These are phyloP conservation scores for Eremophila alpestris DNA, from an alignment of 2,797 vertebrate species.

Conservation along the genomic window DNA sequence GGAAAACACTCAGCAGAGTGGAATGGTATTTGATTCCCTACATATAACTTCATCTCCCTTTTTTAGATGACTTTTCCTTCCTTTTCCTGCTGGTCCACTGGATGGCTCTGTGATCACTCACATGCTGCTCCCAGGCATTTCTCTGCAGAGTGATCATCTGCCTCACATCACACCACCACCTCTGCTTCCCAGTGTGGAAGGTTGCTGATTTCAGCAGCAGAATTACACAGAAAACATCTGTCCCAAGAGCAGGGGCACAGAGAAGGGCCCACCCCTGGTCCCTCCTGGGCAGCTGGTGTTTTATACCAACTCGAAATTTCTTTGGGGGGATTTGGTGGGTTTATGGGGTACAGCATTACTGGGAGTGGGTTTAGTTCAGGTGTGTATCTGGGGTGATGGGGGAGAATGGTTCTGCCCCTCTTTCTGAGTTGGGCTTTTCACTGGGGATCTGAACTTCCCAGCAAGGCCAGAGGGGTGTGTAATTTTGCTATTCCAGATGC, in stretches of 20 bases:
- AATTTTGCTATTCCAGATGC: not conserved
- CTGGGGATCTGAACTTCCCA: not conserved
- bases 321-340: rapidly evolving
- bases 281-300: not conserved
- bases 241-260: not conserved
- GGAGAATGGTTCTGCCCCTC: not conserved
- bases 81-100: constrained; percentile 47
- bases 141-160: not conserved
- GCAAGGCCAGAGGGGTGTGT: not conserved
- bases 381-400: not conserved
- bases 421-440: not conserved
- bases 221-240: not conserved
- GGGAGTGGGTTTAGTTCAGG: not conserved
- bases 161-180: not conserved
- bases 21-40: not conserved
- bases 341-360: not conserved
- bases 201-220: not conserved
- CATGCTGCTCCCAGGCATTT: not conserved
- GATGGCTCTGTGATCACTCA: constrained; percentile 63
- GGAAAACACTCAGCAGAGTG: not conserved
- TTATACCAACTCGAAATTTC: not conserved
- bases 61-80: not conserved
- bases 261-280: not conserved
- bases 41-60: not conserved
- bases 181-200: not conserved